These are phyloP conservation scores for Ammodytes marinus DNA, from an alignment of 2,113 vertebrate genomes.

Conservation along the genomic window DNA sequence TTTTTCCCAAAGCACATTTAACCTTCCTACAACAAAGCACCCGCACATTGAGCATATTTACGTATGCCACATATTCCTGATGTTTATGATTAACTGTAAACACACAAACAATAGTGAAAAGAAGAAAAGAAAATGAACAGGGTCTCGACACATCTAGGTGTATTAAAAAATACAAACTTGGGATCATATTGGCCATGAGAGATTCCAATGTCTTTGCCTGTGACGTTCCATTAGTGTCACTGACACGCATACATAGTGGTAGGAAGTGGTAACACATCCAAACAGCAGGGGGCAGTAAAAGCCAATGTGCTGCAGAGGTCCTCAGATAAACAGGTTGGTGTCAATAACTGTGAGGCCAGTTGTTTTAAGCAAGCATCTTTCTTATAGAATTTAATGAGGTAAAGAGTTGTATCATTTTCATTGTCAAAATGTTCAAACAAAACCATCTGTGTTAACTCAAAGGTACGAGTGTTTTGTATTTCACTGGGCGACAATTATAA, in stretches of 20 bases:
- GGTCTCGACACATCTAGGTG: background rate
- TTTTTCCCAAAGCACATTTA: too few relatives aligned
- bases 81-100: background rate
- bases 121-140: background rate
- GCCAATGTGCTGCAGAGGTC: constrained; percentile 13
- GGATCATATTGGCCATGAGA: background rate
- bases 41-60: background rate
- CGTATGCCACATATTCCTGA: background rate
- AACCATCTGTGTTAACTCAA: background rate
- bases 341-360: background rate
- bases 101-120: background rate
- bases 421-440: background rate
- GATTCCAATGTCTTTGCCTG: background rate
- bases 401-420: too few relatives aligned
- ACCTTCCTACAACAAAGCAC: background rate
- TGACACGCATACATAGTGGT: background rate
- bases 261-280: background rate
- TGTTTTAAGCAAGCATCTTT: too few relatives aligned
- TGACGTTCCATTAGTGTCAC: background rate
- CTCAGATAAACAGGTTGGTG: constrained; percentile 12
- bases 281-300: constrained; percentile 79
- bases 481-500: background rate
- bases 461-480: background rate
- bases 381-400: too few relatives aligned
- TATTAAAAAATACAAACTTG: background rate